Evolutionary conservation across 2,888 invertebrate species (phyloP).

Genomic region (Drosophila monieri): DNA sequence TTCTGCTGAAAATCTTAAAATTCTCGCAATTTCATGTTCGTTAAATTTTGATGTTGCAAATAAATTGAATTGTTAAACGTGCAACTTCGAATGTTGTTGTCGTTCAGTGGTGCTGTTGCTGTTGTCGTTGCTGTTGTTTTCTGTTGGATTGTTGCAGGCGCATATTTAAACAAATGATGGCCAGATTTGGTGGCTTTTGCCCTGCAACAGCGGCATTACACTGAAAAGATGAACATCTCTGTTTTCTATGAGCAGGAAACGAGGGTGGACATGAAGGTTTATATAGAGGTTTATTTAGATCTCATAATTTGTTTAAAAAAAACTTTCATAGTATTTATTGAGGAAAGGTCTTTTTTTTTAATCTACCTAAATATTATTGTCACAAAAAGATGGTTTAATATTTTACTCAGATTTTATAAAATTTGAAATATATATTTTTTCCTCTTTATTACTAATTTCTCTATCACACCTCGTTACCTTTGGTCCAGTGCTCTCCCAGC

Average conservation of each 20-base stretch:
- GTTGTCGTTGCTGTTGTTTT: constrained; percentile 46
- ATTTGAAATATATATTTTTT: neutral
- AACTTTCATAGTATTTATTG: too few relatives aligned
- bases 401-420: neutral
- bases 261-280: constrained; percentile 9
- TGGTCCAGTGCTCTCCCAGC: constrained; percentile 13
- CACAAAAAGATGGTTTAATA: neutral
- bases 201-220: constrained; percentile 48
- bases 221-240: constrained; percentile 62
- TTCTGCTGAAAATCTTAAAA: constrained; percentile 84
- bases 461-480: constrained; percentile 9
- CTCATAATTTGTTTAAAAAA: neutral
- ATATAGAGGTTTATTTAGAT: neutral
- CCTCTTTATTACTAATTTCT: neutral
- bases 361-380: neutral
- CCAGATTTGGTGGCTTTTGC: constrained; percentile 73
- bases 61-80: constrained; percentile 84
- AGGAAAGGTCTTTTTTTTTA: too few relatives aligned
- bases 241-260: constrained; percentile 49
- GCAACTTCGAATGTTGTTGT: constrained; percentile 79
- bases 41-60: constrained; percentile 83
- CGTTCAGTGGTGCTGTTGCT: constrained; percentile 31
- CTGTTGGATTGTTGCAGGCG: constrained; percentile 69
- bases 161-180: constrained; percentile 84
- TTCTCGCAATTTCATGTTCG: constrained; percentile 84